phyloP scores from a whole-genome alignment of 2,888 invertebrate genomes.

The Leptogaster cylindrica region DNA sequence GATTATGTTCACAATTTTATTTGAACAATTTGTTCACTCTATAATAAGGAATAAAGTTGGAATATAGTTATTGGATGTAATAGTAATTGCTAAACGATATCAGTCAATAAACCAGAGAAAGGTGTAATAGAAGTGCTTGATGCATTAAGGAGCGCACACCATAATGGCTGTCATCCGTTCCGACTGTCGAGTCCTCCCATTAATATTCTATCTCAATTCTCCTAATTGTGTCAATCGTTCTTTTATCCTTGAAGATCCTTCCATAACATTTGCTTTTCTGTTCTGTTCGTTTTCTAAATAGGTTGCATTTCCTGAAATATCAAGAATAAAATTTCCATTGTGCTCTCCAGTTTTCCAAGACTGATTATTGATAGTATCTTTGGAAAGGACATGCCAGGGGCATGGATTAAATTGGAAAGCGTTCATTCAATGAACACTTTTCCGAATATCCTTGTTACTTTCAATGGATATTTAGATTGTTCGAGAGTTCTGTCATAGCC shows the following conservation, averaged over 20 bases:
- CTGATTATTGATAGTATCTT: conserved; percentile 23
- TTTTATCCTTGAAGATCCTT: conserved; percentile 2
- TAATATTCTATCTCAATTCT: conserved; percentile 32
- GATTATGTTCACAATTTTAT: too few relatives aligned
- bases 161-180: conserved; percentile 2
- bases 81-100: conserved; percentile 17
- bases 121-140: conserved; percentile 26
- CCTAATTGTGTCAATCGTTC: conserved; percentile 33
- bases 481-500: too few relatives aligned
- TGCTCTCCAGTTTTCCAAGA: not conserved
- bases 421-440: too few relatives aligned
- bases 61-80: conserved; percentile 7
- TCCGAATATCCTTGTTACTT: too few relatives aligned
- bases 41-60: conserved; percentile 6
- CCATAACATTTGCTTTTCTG: conserved; percentile 8
- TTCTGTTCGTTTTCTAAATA: conserved; percentile 12
- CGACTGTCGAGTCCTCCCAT: not conserved
- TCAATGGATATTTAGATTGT: too few relatives aligned
- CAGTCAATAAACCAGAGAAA: conserved; percentile 13
- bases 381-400: not conserved
- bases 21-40: too few relatives aligned
- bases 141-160: conserved; percentile 5
- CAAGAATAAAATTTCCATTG: conserved; percentile 31
- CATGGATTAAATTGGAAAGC: conserved; percentile 18
- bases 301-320: conserved; percentile 24